Percentiles rank a stretch among this genome's conserved stretches.
Evolutionary conservation across 2,797 vertebrate genomes (phyloP).

Genomic region (Ataeniobius toweri): DNA sequence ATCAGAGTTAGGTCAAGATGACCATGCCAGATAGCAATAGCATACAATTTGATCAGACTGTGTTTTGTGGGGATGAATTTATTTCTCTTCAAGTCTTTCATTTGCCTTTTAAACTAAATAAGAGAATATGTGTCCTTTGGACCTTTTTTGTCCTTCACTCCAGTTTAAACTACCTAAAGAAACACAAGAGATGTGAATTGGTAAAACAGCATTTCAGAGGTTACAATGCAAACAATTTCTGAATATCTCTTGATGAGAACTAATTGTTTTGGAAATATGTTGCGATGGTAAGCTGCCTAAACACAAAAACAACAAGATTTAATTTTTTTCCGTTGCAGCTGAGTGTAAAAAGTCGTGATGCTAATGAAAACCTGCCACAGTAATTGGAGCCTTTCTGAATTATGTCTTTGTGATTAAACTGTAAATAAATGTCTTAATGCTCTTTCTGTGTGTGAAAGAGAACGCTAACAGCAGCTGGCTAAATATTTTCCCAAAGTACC

Average conservation of each 20-base stretch:
- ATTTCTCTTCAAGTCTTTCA: not conserved
- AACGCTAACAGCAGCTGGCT: conserved; percentile 16
- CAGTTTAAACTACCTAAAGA: not conserved
- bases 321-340: not conserved
- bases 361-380: conserved; percentile 27
- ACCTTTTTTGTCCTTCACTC: not conserved
- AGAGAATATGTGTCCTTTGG: not conserved
- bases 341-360: not conserved
- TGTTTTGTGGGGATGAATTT: not conserved
- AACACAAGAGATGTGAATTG: not conserved
- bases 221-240: not conserved
- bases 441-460: not conserved
- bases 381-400: conserved; percentile 37
- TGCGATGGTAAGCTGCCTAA: not conserved
- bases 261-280: not conserved
- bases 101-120: not conserved
- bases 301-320: conserved; percentile 5
- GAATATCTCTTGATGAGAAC: not conserved
- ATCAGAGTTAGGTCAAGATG: not conserved
- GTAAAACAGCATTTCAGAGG: not conserved
- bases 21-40: not conserved
- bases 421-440: conserved; percentile 20
- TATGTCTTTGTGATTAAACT: conserved; percentile 16
- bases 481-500: not conserved
- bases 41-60: not conserved